phyloP scores from a whole-genome alignment of 1,140 invertebrate genomes.

The Streblospio benedicti region DNA sequence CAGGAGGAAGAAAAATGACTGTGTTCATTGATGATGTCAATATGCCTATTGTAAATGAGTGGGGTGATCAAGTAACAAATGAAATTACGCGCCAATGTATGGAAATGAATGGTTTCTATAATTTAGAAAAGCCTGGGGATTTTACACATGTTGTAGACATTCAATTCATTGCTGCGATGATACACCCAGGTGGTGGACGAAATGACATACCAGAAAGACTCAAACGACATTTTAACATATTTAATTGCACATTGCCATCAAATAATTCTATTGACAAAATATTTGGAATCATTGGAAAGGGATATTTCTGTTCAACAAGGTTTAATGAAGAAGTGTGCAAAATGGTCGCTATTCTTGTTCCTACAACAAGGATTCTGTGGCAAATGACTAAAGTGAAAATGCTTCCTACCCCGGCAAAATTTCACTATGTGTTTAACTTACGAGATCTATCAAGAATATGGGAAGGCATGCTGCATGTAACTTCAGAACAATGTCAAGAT shows the following conservation, averaged over 20 bases:
- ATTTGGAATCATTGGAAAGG: constrained; percentile 56
- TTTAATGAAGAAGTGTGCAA: constrained; percentile 33
- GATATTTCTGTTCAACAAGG: constrained; percentile 42
- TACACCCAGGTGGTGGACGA: constrained; percentile 83
- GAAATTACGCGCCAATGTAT: constrained; percentile 92
- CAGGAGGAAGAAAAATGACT: constrained; percentile 83
- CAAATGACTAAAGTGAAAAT: constrained; percentile 48
- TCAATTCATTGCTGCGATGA: constrained; percentile 83
- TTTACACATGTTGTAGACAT: constrained; percentile 85
- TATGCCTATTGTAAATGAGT: constrained; percentile 88
- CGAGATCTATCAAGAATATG: constrained; percentile 48
- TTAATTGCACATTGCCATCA: constrained; percentile 86
- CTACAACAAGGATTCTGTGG: constrained; percentile 44
- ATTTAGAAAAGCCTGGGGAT: constrained; percentile 91
- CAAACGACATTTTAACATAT: constrained; percentile 89
- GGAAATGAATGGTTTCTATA: constrained; percentile 95
- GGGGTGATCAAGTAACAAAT: constrained; percentile 87
- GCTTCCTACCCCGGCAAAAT: constrained; percentile 48
- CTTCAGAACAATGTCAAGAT: constrained; percentile 24
- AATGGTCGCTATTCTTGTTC: constrained; percentile 36
- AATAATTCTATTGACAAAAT: constrained; percentile 79
- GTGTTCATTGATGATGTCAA: constrained; percentile 95
- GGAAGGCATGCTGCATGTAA: constrained; percentile 46
- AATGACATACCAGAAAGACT: constrained; percentile 91
- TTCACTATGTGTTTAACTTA: constrained; percentile 49